Base-by-base conservation (phyloP, 2,888 invertebrate species). In the Orthonychiurus folsomi region DNA sequence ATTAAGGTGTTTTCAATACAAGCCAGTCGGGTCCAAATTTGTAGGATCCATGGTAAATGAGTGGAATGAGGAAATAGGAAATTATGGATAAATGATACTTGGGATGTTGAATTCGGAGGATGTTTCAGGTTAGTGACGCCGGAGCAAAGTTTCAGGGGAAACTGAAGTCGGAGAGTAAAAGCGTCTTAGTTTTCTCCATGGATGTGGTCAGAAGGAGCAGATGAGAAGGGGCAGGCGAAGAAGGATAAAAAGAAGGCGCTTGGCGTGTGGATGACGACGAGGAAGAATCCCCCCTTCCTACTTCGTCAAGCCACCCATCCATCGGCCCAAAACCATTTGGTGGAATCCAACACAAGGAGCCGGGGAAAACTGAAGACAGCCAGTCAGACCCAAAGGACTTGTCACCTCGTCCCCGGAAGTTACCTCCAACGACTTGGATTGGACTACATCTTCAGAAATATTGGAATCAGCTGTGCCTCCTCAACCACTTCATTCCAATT, bases 121-220 rank as follows among this genome's bases (percentile, higher is more conserved):
- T n/a, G n/a, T n/a, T n/a, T 37, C 15, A 15, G 50, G 37, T n/a
- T 48, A 60, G 23, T 60, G 48, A 37, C 26, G 54, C 50, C 48
- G 53, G 60, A 56, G 55, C 60, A 61, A 64, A 60, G 61, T 65
- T 66, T 66, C 56, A 65, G 37, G 63, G 59, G 56, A 66, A 67
- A 67, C 64, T 66, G 66, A 66, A 59, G 66, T 64, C 60, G 66
- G 60, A 57, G 37, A 66, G 68, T 66, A 68, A 70, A 68, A 68
- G 68, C 66, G 65, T 61, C 66, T 70, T 62, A 66, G 63, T 67
- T 69, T 69, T 69, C 69, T 67, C 69, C 67, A 62, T 53, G 62
- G 56, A 63, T 20, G 28, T 25, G 24, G 56, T 56, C 3, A 52
- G 52, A 12, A n/a, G n/a, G 52, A 9, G 5, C 21, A 52, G 52